Percentiles rank a stretch among this genome's conserved stretches.
phyloP scores from a whole-genome alignment of 2,797 vertebrate genomes.

The Macropus fuliginosus region DNA sequence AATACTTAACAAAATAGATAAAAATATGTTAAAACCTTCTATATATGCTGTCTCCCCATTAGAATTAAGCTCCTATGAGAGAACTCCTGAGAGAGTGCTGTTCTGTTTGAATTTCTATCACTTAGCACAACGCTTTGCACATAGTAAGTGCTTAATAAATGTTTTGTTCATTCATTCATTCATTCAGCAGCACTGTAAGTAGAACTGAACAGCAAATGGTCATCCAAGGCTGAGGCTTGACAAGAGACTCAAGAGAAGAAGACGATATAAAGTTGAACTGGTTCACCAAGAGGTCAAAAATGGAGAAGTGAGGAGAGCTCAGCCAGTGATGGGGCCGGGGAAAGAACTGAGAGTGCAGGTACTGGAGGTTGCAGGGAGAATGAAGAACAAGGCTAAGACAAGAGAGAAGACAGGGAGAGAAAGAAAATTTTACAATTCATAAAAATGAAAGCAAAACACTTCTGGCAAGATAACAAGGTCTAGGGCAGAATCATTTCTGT shows the following conservation, averaged over 20 bases:
- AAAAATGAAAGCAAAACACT: not conserved
- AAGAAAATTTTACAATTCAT: not conserved
- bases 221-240: not conserved
- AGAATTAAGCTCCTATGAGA: not conserved
- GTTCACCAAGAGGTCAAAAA: not conserved
- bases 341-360: not conserved
- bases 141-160: not conserved
- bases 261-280: not conserved
- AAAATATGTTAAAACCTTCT: not conserved
- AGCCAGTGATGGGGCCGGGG: not conserved
- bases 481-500: not conserved
- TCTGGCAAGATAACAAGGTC: not conserved
- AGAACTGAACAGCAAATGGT: not conserved
- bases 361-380: not conserved
- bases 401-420: not conserved
- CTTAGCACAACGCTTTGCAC: not conserved
- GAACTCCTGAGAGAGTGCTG: too few relatives aligned
- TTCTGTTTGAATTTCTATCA: not conserved
- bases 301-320: not conserved
- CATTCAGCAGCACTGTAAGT: not conserved
- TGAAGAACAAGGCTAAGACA: not conserved
- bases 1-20: not conserved
- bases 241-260: not conserved
- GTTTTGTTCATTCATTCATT: not conserved
- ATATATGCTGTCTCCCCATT: not conserved